Evolutionary conservation across 64 coral and sea anemone species (phyloP).

Genomic region (Acropora yongei): DNA sequence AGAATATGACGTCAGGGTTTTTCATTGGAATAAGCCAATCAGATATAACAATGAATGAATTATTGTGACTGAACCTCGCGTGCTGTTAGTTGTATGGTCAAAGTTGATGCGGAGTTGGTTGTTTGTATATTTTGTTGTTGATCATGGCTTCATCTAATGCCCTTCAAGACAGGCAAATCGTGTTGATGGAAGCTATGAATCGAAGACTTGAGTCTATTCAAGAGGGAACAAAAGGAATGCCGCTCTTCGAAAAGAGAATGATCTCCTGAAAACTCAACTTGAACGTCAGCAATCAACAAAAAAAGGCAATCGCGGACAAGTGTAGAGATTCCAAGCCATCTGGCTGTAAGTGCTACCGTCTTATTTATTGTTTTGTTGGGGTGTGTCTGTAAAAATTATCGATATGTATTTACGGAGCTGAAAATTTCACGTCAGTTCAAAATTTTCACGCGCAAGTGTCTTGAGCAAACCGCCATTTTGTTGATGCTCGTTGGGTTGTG

Average conservation of each 20-base stretch:
- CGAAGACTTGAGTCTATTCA: background rate
- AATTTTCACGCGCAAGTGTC: background rate
- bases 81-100: background rate
- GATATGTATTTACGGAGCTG: background rate
- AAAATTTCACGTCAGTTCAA: background rate
- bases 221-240: background rate
- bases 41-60: background rate
- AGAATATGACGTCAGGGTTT: background rate
- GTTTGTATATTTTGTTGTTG: background rate
- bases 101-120: background rate
- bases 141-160: background rate
- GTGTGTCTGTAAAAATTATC: background rate
- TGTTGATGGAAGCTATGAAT: constrained; percentile 5
- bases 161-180: background rate
- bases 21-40: background rate
- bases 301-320: background rate
- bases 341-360: background rate
- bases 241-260: background rate
- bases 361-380: background rate
- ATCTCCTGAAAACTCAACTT: background rate
- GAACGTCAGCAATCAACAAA: background rate
- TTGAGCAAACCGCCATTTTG: background rate
- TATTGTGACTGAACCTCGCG: background rate
- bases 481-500: background rate
- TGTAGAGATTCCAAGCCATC: constrained; percentile 5